Percentiles rank a stretch among this genome's conserved stretches.
These are phyloP conservation scores for Bos taurus DNA, from an alignment of 2,113 vertebrate genomes.

Conservation along the genomic window DNA sequence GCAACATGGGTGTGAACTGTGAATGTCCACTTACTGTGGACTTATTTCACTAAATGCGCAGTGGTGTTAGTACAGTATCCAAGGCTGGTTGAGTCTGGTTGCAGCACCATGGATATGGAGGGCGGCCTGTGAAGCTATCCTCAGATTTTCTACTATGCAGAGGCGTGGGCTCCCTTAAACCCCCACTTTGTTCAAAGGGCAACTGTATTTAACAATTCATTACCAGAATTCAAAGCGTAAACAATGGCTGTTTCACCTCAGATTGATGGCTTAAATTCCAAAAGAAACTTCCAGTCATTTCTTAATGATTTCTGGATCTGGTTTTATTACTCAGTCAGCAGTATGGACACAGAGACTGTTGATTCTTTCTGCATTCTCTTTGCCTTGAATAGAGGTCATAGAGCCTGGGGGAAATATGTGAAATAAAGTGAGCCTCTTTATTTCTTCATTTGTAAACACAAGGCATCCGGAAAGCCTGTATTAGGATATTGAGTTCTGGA, in stretches of 20 bases:
- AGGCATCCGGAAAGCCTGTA: neutral
- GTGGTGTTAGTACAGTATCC: accelerated
- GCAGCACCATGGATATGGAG: neutral
- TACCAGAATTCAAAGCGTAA: neutral
- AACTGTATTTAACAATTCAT: neutral
- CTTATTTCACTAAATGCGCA: neutral
- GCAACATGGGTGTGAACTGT: neutral
- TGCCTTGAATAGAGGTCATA: neutral
- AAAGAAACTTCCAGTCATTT: neutral
- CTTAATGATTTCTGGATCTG: neutral
- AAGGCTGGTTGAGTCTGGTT: neutral
- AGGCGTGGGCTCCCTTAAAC: neutral
- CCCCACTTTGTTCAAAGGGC: neutral
- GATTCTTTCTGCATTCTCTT: neutral
- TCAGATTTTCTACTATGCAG: neutral
- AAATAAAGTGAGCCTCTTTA: neutral
- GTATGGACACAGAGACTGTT: neutral
- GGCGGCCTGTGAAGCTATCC: neutral
- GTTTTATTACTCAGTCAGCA: neutral
- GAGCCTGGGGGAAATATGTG: neutral
- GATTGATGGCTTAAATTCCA: neutral
- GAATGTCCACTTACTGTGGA: neutral
- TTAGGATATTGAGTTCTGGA: neutral
- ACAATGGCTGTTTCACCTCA: neutral
- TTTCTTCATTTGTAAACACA: neutral